Conservation (phyloP, 2,113 vertebrate species). For the Shinisaurus crocodilurus region DNA sequence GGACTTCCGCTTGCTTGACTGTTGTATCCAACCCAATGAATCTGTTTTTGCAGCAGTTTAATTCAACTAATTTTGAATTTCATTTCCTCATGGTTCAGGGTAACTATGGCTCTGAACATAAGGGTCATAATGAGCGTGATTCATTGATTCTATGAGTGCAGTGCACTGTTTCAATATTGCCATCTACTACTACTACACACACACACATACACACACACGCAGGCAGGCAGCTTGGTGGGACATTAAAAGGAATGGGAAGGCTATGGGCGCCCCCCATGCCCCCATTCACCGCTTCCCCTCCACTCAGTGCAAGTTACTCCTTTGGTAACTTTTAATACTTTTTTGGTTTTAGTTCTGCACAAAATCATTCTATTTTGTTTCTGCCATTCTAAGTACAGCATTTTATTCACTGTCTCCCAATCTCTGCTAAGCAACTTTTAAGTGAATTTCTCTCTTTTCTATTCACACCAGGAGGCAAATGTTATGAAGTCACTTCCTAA, state of each 20-base stretch:
- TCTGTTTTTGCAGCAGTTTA: neutral
- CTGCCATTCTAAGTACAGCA: constrained; percentile 19
- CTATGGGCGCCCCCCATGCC: neutral
- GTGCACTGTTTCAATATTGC: too few relatives aligned
- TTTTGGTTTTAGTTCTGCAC: constrained; percentile 25
- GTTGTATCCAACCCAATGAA: too few relatives aligned
- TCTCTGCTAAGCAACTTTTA: constrained; percentile 27
- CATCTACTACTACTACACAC: neutral
- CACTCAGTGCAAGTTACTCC: constrained; percentile 7
- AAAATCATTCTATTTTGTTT: constrained; percentile 34
- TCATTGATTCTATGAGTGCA: neutral
- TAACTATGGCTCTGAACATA: neutral
- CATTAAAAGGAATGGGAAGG: neutral
- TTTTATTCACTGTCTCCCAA: constrained; percentile 34
- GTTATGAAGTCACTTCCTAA: constrained; percentile 41
- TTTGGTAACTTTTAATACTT: constrained; percentile 35
- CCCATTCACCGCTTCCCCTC: neutral
- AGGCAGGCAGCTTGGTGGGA: neutral
- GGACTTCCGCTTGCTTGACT: too few relatives aligned
- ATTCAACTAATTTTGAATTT: neutral
- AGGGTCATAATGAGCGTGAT: neutral
- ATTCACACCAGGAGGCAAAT: constrained; percentile 28
- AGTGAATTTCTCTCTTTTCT: constrained; percentile 39
- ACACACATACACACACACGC: neutral
- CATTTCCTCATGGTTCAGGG: neutral